Evolutionary conservation across 2,888 invertebrate genomes (phyloP), one percentile per base, ranked within the genome.

Genomic region (Acanthosepion lycidas): DNA sequence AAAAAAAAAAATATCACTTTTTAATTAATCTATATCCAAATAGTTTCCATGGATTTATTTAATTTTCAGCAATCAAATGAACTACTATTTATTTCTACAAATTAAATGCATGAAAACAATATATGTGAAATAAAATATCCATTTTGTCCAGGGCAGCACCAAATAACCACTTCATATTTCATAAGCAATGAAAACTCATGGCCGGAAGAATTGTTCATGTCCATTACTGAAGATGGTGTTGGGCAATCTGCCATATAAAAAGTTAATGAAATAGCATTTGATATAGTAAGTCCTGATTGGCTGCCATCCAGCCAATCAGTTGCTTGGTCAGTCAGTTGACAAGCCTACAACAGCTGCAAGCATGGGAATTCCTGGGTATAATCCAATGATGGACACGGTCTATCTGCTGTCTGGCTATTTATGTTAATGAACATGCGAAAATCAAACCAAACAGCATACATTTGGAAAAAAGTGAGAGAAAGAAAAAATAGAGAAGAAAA

Each of bases 251-350:
- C 78, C 78, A n/a, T 33, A n/a, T n/a, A 78, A 78, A 78, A 6
- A 78, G 78, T 78, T 78, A 78, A 78, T 78, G 78, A 78, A 78
- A n/a, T n/a, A n/a, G 12, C 78, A 78, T 78, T 78, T 78, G 78
- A 78, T n/a, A n/a, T 78, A 59, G 59, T n/a, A 78, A n/a, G 78
- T 78, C 12, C 78, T 78, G 78, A 78, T 78, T 78, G 78, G 78
- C 78, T 78, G 78, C n/a, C n/a, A 78, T n/a, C 78, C 78, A 78
- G 78, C 78, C 78, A 78, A 78, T 78, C 28, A 78, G n/a, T n/a
- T 78, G 78, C n/a, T n/a, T 33, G n/a, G 78, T 78, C 78, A 33
- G 78, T 78, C n/a, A 15, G n/a, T 78, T 78, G n/a, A n/a, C n/a
- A 78, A 18, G 78, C 15, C n/a, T 15, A 78, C 12, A 33, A 18